A percentile compares a stretch with the other conserved stretches of the same genome.
phyloP scores from a whole-genome alignment of 2,888 invertebrate genomes.

The Coleophora deauratella region DNA sequence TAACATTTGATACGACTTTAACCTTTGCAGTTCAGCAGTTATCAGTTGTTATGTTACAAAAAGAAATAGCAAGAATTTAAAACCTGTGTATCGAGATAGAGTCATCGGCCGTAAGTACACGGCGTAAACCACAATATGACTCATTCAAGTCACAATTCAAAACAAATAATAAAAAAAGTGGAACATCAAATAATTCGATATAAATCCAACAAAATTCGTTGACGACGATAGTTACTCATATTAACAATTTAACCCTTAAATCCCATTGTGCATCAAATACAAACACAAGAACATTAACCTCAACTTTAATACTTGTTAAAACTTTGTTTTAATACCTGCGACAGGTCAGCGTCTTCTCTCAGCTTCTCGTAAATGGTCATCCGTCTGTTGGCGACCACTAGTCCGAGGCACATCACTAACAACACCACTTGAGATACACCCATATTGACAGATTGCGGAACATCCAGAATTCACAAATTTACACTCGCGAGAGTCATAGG shows the following conservation, averaged over 20 bases:
- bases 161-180: too few species aligned
- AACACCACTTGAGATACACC: slow-evolving; percentile 51
- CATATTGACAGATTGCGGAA: slow-evolving; percentile 40
- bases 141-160: not conserved
- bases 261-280: not conserved
- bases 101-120: slow-evolving; percentile 3
- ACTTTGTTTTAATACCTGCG: slow-evolving; percentile 77
- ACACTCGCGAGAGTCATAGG: slow-evolving; percentile 40
- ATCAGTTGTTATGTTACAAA: too few species aligned
- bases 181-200: too few species aligned
- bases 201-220: too few species aligned
- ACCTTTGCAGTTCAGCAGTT: too few species aligned
- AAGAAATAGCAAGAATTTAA: slow-evolving; percentile 1
- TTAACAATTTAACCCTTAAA: too few species aligned
- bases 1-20: too few species aligned
- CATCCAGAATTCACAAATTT: slow-evolving; percentile 38
- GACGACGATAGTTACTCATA: too few species aligned
- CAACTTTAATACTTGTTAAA: slow-evolving; percentile 16
- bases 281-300: slow-evolving; percentile 9
- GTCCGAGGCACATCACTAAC: slow-evolving; percentile 50
- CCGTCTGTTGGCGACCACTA: slow-evolving; percentile 48
- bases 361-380: slow-evolving; percentile 77
- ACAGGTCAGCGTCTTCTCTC: slow-evolving; percentile 77
- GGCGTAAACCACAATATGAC: not conserved
- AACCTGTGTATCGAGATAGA: slow-evolving; percentile 14